phyloP scores from a whole-genome alignment of 2,797 vertebrate species.

The Distichodus sexfasciatus region DNA sequence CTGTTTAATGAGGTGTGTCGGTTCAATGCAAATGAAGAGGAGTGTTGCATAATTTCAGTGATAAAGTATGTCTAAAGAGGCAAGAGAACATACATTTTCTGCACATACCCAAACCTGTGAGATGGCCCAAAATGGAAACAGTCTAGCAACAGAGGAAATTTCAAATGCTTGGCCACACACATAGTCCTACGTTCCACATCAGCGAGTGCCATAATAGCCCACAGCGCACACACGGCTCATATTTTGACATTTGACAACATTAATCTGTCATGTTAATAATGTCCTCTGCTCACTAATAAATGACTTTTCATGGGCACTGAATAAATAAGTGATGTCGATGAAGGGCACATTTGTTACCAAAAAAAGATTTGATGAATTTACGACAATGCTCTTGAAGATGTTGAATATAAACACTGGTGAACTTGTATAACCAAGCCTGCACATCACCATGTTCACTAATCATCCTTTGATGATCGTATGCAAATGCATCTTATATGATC shows the following conservation, averaged over 20 bases:
- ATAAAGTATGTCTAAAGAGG: background rate
- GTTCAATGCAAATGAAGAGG: constrained; percentile 66
- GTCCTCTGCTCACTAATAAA: constrained; percentile 55
- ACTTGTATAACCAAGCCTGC: too few species aligned
- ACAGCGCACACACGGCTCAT: constrained; percentile 63
- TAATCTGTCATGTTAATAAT: constrained; percentile 55
- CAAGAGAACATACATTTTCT: background rate
- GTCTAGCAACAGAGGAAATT: constrained; percentile 17
- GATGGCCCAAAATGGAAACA: too few species aligned
- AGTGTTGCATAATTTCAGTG: constrained; percentile 61
- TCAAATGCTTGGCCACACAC: constrained; percentile 45
- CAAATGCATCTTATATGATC: background rate
- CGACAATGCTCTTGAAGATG: background rate
- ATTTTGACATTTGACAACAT: constrained; percentile 69
- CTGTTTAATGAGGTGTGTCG: constrained; percentile 63
- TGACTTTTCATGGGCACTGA: constrained; percentile 47
- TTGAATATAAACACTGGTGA: too few species aligned
- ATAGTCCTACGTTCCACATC: constrained; percentile 57
- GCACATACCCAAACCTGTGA: too few species aligned
- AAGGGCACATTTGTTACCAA: background rate
- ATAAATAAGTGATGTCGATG: constrained; percentile 19
- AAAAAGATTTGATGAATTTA: background rate
- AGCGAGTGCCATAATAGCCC: constrained; percentile 59
- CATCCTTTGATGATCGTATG: background rate
- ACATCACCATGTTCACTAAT: too few species aligned